Conservation (phyloP, 2,797 vertebrate genomes). For the Amblyraja radiata region DNA sequence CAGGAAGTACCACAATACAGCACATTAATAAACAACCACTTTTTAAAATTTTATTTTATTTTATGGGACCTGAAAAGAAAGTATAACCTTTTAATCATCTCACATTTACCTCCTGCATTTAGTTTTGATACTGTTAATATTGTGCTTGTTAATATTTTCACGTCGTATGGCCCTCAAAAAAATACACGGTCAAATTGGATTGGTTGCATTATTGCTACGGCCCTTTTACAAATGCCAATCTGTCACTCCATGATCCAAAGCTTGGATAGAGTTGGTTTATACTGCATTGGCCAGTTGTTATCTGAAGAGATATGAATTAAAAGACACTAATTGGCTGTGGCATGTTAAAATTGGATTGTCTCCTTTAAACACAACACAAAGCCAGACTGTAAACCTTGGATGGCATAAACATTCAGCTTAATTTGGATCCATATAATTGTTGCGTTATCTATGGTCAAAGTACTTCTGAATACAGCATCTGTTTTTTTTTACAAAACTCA, state of each 20-base stretch:
- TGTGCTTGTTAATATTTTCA: not conserved
- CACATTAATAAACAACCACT: too few species aligned
- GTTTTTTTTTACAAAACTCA: not conserved
- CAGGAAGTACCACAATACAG: not conserved
- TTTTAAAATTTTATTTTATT: too few species aligned
- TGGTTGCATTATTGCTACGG: not conserved
- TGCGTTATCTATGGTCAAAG: not conserved
- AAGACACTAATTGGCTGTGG: not conserved
- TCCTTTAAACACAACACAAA: conserved; percentile 3
- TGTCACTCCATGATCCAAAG: not conserved
- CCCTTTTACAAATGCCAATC: not conserved
- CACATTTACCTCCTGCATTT: not conserved
- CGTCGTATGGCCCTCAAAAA: not conserved
- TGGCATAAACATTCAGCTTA: not conserved
- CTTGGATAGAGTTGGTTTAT: not conserved
- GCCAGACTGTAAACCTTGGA: not conserved
- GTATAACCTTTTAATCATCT: not conserved
- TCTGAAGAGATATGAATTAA: not conserved
- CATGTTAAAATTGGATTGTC: not conserved
- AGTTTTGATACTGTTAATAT: not conserved
- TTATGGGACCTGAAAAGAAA: not conserved
- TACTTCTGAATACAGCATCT: not conserved
- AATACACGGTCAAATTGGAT: not conserved
- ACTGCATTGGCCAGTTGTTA: too few species aligned
- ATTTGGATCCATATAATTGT: not conserved